Evolutionary conservation across 2,113 vertebrate species (phyloP).

Genomic region (Elaphurus davidianus): DNA sequence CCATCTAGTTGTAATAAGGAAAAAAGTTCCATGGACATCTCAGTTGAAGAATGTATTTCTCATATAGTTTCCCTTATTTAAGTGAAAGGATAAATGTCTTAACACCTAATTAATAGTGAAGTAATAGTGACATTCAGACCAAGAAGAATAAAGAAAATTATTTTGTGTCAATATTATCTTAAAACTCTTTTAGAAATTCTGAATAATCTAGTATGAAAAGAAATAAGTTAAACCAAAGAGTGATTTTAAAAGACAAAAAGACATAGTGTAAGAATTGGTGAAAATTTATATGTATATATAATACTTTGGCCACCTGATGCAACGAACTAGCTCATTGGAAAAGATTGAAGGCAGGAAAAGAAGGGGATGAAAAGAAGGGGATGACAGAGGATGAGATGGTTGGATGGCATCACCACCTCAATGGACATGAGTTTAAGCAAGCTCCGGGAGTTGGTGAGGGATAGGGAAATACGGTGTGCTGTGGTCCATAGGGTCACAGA

Average conservation of each 20-base stretch:
- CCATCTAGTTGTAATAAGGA: background rate
- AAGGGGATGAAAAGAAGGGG: background rate
- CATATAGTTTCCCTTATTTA: background rate
- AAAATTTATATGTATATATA: background rate
- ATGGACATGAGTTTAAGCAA: background rate
- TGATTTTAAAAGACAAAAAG: background rate
- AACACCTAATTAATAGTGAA: background rate
- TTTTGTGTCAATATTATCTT: background rate
- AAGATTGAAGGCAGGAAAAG: background rate
- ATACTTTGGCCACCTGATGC: background rate
- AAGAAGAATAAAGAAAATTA: background rate
- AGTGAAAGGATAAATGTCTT: background rate
- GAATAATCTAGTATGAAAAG: background rate
- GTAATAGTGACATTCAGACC: background rate
- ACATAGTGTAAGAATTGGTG: background rate
- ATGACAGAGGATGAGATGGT: background rate
- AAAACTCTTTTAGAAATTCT: background rate
- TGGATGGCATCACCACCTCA: background rate
- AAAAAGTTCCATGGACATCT: background rate
- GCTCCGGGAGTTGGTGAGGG: background rate
- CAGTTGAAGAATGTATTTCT: background rate
- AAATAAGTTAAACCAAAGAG: background rate
- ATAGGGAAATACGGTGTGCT: background rate
- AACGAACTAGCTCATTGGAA: background rate
- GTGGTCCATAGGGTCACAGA: background rate